Evolutionary conservation across 2,113 vertebrate genomes (phyloP).

Genomic region (Cyanocitta stelleri): DNA sequence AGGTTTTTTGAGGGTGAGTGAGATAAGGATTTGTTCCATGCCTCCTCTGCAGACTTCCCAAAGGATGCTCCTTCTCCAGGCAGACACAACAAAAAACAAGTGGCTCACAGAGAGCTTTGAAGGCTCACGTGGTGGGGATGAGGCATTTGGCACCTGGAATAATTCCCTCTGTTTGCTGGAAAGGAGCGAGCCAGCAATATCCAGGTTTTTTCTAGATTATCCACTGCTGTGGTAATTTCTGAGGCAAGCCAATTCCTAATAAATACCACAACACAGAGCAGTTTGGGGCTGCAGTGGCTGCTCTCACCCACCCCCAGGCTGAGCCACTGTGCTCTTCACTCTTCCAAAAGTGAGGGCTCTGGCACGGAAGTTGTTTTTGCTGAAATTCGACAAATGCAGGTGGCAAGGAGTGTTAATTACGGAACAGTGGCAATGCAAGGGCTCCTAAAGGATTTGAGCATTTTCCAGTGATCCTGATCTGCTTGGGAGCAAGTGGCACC

Average conservation of each 20-base stretch:
- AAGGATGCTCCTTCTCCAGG: neutral
- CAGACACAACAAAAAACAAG: neutral
- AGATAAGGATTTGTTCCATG: neutral
- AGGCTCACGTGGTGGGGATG: accelerated
- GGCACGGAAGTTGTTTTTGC: neutral
- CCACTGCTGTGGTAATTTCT: neutral
- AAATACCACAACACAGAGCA: neutral
- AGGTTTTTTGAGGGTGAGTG: neutral
- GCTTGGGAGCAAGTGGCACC: neutral
- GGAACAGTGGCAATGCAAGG: neutral
- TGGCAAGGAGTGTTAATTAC: neutral
- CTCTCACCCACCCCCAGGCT: constrained; percentile 1
- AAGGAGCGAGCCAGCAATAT: neutral
- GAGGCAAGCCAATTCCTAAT: neutral
- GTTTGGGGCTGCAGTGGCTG: neutral
- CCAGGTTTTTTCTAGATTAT: neutral
- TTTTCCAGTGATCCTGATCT: neutral
- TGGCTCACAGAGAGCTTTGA: neutral
- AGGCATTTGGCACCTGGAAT: constrained; percentile 6
- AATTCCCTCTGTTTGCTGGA: neutral
- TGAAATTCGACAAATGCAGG: constrained; percentile 19
- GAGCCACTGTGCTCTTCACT: neutral
- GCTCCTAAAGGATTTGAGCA: neutral
- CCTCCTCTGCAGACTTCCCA: neutral
- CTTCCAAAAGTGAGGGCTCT: constrained; percentile 7